These are phyloP conservation scores for Rhinoraja longicauda DNA, from an alignment of 2,797 vertebrate species.

Conservation along the genomic window DNA sequence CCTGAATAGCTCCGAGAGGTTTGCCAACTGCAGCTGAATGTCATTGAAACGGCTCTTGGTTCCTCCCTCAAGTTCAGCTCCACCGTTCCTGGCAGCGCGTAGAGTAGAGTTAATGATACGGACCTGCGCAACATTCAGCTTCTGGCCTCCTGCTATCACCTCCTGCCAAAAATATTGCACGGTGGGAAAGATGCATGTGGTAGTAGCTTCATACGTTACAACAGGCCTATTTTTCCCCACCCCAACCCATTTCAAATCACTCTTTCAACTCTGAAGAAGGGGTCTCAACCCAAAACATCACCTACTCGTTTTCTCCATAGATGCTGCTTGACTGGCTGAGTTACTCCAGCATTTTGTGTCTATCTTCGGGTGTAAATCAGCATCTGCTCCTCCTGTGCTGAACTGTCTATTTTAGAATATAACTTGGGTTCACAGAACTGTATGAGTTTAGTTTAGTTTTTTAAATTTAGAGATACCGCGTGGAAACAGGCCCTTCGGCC, in stretches of 20 bases:
- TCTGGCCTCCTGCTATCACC: not conserved
- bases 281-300: not conserved
- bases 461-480: too few species aligned
- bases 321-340: too few species aligned
- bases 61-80: not conserved
- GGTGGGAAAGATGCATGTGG: not conserved
- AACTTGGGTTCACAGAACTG: too few species aligned
- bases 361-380: too few species aligned
- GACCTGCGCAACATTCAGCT: not conserved
- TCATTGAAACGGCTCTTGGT: conserved; percentile 19
- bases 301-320: too few species aligned
- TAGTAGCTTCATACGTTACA: not conserved
- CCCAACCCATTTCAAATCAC: not conserved
- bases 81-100: not conserved
- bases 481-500: too few species aligned
- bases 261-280: not conserved
- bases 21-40: not conserved
- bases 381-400: too few species aligned
- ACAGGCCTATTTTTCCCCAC: not conserved
- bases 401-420: too few species aligned
- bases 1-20: not conserved
- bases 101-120: not conserved
- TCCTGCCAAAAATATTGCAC: conserved; percentile 1
- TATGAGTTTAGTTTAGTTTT: too few species aligned
- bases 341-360: too few species aligned